These are phyloP conservation scores for Gambelia wislizenii DNA, from an alignment of 2,797 vertebrate genomes.

Conservation along the genomic window DNA sequence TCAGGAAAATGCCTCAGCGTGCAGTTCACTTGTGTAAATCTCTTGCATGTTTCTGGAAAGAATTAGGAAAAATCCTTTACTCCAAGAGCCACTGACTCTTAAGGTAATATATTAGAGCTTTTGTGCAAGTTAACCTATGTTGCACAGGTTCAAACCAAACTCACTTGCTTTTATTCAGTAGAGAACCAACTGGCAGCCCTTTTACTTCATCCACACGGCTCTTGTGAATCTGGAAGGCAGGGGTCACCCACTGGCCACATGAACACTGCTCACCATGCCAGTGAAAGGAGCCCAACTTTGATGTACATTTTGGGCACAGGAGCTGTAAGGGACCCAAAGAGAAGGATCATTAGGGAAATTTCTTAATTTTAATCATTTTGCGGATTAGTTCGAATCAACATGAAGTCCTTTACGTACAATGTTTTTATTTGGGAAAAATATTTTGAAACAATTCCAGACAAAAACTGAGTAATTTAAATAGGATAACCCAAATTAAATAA, in stretches of 20 bases:
- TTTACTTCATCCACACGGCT: constrained; percentile 92
- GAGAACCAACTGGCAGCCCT: constrained; percentile 63
- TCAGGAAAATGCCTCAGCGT: background rate
- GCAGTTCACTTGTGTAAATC: background rate
- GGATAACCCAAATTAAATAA: too few relatives aligned
- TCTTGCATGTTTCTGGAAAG: background rate
- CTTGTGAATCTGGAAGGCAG: constrained; percentile 94
- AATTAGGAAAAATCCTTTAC: background rate
- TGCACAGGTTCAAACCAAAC: background rate
- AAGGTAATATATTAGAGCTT: background rate
- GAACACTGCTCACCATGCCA: constrained; percentile 95
- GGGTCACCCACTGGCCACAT: constrained; percentile 93
- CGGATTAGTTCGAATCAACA: background rate
- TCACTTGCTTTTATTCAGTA: constrained; percentile 68
- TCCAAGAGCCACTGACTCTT: background rate
- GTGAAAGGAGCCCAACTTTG: constrained; percentile 93
- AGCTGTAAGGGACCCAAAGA: constrained; percentile 80
- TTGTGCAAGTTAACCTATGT: fast-evolving
- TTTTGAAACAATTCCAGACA: background rate
- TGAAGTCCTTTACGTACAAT: background rate
- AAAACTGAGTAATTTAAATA: background rate
- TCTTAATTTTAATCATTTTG: background rate
- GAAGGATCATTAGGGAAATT: fast-evolving
- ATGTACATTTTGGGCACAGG: constrained; percentile 91
- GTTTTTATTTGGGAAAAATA: background rate